Base-by-base conservation (phyloP, 2,797 vertebrate species). In the Dermochelys coriacea region DNA sequence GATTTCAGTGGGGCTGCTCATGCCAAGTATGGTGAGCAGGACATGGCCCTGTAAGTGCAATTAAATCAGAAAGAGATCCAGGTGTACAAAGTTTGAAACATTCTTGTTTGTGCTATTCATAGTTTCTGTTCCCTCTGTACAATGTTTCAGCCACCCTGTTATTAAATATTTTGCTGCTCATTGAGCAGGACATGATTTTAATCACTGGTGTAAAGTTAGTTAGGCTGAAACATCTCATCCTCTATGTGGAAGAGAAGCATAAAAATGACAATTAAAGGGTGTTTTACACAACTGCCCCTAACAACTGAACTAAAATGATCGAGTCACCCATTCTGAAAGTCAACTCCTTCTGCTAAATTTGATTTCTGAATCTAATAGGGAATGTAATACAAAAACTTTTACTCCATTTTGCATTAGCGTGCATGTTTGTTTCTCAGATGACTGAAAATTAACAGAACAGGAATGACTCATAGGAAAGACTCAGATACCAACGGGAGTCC, bases 391-490 rank as follows among this genome's bases (percentile, higher is more conserved):
- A 41, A 57, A 29, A 57, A 29, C 41, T 52, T 55, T 23, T 68
- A 45, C 41, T 87, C 54, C 59, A 41, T 12, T 86, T 59, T 84
- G 57, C 57, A 86, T 88, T n/a, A 19, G 84, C 0, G 3, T 11
- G 71, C 92, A 49, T 11, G 9, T 71, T 47, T 59, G 29, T 57
- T 85, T 57, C 74, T 86, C 34, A 83, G 71, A 50, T 61, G 50
- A 10, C 78, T 31, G 34, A 59, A 52, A 80, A 83, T 0, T 0
- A 54, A 77, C 90, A 5, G 47, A 57, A 3, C 83, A 84, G 29
- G 79, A 93, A 91, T 93, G 47, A 96, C 64, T 96, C 87, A 93
- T 0, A 91, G 89, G 71, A 95, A 47, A 91, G 37, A 49, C 86
- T 80, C 52, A 77, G 82, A 71, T 74, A 86, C 25, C 83, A 37